Base-by-base conservation (phyloP, 2,797 vertebrate genomes). In the Nothura maculosa region DNA sequence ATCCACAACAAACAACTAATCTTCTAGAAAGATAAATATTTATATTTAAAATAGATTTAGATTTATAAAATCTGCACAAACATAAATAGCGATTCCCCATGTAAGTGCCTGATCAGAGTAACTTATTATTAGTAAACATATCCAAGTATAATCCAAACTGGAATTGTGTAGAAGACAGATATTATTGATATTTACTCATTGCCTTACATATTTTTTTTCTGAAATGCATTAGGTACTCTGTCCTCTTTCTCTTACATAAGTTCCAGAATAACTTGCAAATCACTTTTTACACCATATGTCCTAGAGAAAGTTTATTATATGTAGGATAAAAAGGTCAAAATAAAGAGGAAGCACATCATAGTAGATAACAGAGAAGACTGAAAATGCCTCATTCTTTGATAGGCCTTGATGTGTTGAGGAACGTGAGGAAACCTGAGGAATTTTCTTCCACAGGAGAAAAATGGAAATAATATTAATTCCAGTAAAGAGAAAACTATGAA, bases 21-120 rank as follows among this genome's bases (percentile, higher is more conserved):
- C 90, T 78, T 81, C 75, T 14, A 92, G 76, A 86, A 61, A 24
- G 1, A 60, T 38, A 88, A 82, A 87, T 76, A 36, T 72, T 91
- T 91, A 74, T 84, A 85, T 96, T 84, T 85, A 28, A 78, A 73
- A 50, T 61, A 30, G 38, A 55, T 60, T 58, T 6, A 12, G 45
- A 73, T 77, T 50, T 50, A 57, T 42, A 73, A 36, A 34, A 15
- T 84, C 68, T 38, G 19, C 25, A 66, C 55, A 76, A 64, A 54
- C 18, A 55, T 28, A 14, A 12, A 45, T 42, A 63, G 11, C 17
- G 82, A 28, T 73, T 92, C 40, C 19, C 30, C 69, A 21, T 54
- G 4, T 48, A 68, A 57, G 30, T 60, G 7, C 25, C 45, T 77
- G 86, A 66, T 38, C 6, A 66, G 48, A 89, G 69, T 5, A 81